Percentiles rank a stretch among this genome's conserved stretches.
These are phyloP conservation scores for Amniataba percoides DNA, from an alignment of 2,797 vertebrate species.

Conservation along the genomic window DNA sequence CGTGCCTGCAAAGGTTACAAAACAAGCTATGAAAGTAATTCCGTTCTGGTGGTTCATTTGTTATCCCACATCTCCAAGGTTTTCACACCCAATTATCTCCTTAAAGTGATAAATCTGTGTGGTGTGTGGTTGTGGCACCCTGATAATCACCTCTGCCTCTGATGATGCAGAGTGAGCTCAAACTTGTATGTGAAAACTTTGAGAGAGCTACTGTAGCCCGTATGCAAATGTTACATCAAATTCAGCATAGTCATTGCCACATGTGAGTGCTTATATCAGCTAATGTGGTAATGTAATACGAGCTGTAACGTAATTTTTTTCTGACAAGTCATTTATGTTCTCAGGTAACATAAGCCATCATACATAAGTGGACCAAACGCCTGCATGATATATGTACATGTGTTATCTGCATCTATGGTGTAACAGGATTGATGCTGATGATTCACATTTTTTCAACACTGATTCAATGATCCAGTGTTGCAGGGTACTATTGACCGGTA, in stretches of 20 bases:
- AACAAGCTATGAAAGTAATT: conserved; percentile 70
- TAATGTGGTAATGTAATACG: conserved; percentile 25
- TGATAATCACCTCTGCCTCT: conserved; percentile 71
- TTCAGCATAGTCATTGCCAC: conserved; percentile 15
- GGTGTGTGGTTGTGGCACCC: conserved; percentile 57
- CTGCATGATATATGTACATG: neutral
- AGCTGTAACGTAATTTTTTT: neutral
- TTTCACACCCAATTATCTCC: conserved; percentile 81
- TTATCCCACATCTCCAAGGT: conserved; percentile 66
- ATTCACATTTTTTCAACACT: neutral
- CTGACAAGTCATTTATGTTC: neutral
- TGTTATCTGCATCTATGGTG: conserved; percentile 5
- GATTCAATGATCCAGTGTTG: neutral
- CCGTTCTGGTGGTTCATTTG: conserved; percentile 62
- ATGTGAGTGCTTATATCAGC: conserved; percentile 24
- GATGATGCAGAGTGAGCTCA: conserved; percentile 54
- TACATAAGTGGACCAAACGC: neutral
- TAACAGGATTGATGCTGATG: neutral
- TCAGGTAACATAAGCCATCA: neutral
- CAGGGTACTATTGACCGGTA: neutral
- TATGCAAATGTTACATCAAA: conserved; percentile 39
- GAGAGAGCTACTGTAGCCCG: conserved; percentile 26
- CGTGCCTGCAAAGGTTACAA: conserved; percentile 55
- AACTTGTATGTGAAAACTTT: conserved; percentile 52
- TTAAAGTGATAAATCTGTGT: conserved; percentile 76